A percentile compares a stretch with the other conserved stretches of the same genome.
phyloP scores from a whole-genome alignment of 2,797 vertebrate species.

The Microchirus variegatus region DNA sequence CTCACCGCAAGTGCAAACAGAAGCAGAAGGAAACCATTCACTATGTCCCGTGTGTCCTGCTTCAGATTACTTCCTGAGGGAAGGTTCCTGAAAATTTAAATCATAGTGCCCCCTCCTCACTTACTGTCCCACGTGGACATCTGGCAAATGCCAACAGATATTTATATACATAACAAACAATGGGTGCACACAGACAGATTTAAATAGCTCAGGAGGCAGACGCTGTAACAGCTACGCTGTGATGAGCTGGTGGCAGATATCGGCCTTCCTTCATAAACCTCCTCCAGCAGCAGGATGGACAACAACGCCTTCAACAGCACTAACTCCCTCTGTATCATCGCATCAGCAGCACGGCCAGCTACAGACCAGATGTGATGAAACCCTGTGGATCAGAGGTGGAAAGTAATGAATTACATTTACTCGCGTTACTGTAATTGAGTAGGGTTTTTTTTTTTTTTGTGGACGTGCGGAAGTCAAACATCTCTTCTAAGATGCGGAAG shows the following conservation, averaged over 20 bases:
- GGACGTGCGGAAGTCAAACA: no score
- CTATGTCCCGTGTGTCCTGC: constrained; percentile 26
- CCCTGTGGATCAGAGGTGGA: constrained; percentile 43
- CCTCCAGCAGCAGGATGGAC: constrained; percentile 22
- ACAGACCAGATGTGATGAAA: constrained; percentile 67
- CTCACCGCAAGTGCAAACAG: constrained; percentile 52
- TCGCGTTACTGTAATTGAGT: no score
- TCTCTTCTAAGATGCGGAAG: no score
- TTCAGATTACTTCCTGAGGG: constrained; percentile 68
- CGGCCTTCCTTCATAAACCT: constrained; percentile 38
- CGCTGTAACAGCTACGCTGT: constrained; percentile 25
- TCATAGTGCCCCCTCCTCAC: constrained; percentile 24
- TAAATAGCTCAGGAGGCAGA: constrained; percentile 44
- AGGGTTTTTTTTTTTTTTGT: no score
- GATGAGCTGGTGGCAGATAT: constrained; percentile 40
- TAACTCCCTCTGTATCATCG: constrained; percentile 36
- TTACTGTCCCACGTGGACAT: constrained; percentile 42
- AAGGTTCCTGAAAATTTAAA: constrained; percentile 60
- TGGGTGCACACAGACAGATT: constrained; percentile 33
- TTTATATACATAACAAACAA: constrained; percentile 75
- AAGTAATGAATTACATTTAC: no score
- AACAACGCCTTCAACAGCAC: constrained; percentile 42
- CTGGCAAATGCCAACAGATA: constrained; percentile 53
- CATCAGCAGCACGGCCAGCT: constrained; percentile 58
- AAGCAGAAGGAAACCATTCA: constrained; percentile 63